Evolutionary conservation across 2,113 vertebrate genomes (phyloP).

Genomic region (Mormyrus lacerda): DNA sequence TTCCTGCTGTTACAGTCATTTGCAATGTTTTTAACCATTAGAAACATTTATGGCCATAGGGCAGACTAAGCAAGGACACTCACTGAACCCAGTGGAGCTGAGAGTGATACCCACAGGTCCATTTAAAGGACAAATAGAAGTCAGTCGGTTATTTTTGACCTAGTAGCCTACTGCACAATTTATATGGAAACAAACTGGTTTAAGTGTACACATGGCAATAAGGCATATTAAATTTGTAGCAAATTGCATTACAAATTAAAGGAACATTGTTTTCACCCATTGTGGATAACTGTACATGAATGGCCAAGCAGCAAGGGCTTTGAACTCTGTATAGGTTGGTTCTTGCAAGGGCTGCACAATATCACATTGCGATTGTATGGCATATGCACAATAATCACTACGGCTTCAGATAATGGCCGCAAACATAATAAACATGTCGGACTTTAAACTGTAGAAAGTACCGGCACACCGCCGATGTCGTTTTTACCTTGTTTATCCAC

Average conservation of each 20-base stretch:
- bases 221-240: neutral
- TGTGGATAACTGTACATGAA: neutral
- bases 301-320: neutral
- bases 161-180: neutral
- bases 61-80: neutral
- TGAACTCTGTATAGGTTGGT: neutral
- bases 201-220: neutral
- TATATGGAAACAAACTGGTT: neutral
- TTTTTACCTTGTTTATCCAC: neutral
- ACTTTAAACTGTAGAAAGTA: neutral
- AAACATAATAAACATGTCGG: neutral
- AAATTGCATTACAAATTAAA: neutral
- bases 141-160: neutral
- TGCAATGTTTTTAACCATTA: neutral
- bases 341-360: neutral
- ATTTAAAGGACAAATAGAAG: neutral
- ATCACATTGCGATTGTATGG: neutral
- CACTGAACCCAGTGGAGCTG: neutral
- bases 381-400: neutral
- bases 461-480: neutral
- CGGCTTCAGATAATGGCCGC: neutral
- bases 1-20: neutral
- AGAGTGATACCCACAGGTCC: neutral
- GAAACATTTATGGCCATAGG: neutral
- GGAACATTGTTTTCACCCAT: neutral